Evolutionary conservation across 2,113 vertebrate species (phyloP), one percentile per base, ranked within the genome.

Genomic region (Gallinago jamesoni): DNA sequence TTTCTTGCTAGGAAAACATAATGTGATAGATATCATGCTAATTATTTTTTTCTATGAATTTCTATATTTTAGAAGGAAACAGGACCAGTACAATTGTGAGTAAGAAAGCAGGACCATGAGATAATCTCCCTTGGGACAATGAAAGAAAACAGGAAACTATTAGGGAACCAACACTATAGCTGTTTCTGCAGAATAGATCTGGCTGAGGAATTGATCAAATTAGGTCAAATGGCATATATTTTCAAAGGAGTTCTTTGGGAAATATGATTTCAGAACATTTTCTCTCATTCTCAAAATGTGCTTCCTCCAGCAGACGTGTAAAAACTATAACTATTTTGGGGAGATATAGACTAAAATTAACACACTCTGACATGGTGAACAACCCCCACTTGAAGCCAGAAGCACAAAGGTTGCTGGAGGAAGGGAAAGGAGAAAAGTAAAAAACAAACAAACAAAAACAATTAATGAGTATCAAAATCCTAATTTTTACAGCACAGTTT

Each of bases 391-490:
- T 83, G 72, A 76, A 85, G 25, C 22, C 69, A 81, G 64, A 75
- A 87, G n/a, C 53, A 74, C 23, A 62, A 47, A 56, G 53, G 45
- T 13, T 81, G 43, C 88, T 93, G 17, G 43, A 75, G 33, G 18
- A 68, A 39, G 30, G 53, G 24, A 39, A 52, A 11, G 12, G 3
- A 0, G 0, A 9, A n/a, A 56, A 39, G 18, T 22, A 22, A 60
- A 63, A 9, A n/a, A 47, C 83, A 67, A 43, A 12, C 41, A 43
- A 43, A 16, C 41, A 43, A 64, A 55, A 52, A 2, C 7, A 56
- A 18, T 37, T 79, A 1, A 12, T 22, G 43, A 70, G n/a, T 55
- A 62, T 27, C 20, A 83, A 83, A 77, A 83, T 20, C 59, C 23
- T 30, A 25, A 10, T 35, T 96, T 91, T 83, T 67, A 53, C 30